phyloP scores from a whole-genome alignment of 2,888 invertebrate species.

The Trypoxylon attenuatum region DNA sequence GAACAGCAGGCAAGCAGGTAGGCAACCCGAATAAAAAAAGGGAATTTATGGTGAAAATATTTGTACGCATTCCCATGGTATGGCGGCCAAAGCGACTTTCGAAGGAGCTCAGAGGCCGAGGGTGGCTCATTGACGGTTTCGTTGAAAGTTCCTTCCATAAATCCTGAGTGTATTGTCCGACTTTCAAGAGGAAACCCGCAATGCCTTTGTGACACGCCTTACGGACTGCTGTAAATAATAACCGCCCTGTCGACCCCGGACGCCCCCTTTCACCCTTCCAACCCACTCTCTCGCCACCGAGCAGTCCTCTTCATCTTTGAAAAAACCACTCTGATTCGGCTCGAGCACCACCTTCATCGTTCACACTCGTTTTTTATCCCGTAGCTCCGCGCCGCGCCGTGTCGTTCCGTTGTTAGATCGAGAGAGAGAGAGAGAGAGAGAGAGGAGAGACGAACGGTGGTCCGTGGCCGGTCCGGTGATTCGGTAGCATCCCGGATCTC shows the following conservation, averaged over 20 bases:
- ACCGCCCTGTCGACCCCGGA: conserved; percentile 51
- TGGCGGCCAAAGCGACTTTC: conserved; percentile 37
- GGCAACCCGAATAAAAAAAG: conserved; percentile 61
- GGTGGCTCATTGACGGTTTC: conserved; percentile 71
- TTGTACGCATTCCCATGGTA: conserved; percentile 64
- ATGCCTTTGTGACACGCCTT: conserved; percentile 72
- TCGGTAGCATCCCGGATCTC: no score
- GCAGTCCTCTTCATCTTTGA: no score
- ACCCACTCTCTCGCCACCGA: conserved; percentile 30
- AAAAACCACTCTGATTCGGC: no score
- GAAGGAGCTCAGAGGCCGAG: conserved; percentile 41
- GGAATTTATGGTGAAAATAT: conserved; percentile 70
- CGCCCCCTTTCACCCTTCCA: conserved; percentile 20
- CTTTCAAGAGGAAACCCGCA: conserved; percentile 74
- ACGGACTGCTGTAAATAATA: conserved; percentile 71
- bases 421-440: no score
- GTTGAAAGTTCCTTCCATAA: conserved; percentile 74
- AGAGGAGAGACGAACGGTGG: no score
- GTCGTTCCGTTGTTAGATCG: no score
- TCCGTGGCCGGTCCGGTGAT: no score
- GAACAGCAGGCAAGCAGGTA: not conserved
- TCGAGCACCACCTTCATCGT: no score
- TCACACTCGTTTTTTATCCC: no score
- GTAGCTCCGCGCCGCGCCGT: no score
- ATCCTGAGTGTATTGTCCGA: conserved; percentile 70